phyloP scores from a whole-genome alignment of 2,888 invertebrate species.

The Polydesmus complanatus region DNA sequence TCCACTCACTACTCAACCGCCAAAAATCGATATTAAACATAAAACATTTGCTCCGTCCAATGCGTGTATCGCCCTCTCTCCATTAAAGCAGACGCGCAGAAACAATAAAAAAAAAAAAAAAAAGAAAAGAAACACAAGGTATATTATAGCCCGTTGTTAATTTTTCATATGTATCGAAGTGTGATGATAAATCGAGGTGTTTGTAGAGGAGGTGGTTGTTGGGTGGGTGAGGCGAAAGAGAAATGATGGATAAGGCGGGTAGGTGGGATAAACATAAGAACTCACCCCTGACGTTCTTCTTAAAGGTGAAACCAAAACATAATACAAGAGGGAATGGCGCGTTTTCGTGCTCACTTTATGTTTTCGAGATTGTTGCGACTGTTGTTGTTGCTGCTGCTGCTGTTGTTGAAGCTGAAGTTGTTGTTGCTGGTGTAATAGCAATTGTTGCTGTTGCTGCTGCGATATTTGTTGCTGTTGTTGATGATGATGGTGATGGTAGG shows the following conservation, averaged over 20 bases:
- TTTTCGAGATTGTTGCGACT: not conserved
- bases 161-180: no score
- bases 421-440: constrained; percentile 3
- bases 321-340: constrained; percentile 17
- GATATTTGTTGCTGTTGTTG: constrained; percentile 3
- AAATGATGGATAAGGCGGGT: no score
- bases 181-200: no score
- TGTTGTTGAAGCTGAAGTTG: constrained; percentile 10
- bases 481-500: not conserved
- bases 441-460: constrained; percentile 8
- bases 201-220: no score
- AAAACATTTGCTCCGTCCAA: not conserved
- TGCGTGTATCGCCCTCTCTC: not conserved
- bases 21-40: not conserved
- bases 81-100: not conserved
- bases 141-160: not conserved
- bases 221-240: no score
- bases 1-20: not conserved
- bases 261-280: not conserved
- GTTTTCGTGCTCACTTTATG: constrained; percentile 13
- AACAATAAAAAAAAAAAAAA: not conserved
- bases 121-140: no score
- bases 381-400: constrained; percentile 1
- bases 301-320: constrained; percentile 18
- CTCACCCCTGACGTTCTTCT: constrained; percentile 18